Percentiles rank a stretch among this genome's conserved stretches.
Conservation (phyloP, 2,888 invertebrate species). For the Lottia gigantea region DNA sequence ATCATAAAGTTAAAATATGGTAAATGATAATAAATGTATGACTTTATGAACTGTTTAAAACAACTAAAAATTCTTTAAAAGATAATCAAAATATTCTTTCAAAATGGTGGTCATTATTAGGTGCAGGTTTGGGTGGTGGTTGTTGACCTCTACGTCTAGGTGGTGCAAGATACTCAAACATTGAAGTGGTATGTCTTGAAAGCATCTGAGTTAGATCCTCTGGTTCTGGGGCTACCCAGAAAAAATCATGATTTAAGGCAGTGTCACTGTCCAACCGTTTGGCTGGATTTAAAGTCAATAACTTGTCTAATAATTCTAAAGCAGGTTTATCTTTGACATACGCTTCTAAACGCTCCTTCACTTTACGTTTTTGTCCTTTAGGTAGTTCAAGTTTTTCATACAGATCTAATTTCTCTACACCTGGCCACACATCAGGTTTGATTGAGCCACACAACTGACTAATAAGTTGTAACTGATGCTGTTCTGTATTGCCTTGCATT, state of each 20-base stretch:
- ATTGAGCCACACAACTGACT: slow-evolving; percentile 97
- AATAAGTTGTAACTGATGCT: slow-evolving; percentile 93
- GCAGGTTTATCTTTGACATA: slow-evolving; percentile 93
- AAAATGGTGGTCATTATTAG: slow-evolving; percentile 63
- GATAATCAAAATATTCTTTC: slow-evolving; percentile 59
- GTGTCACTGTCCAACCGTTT: slow-evolving; percentile 89
- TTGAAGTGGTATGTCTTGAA: slow-evolving; percentile 88
- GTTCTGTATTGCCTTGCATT: slow-evolving; percentile 89
- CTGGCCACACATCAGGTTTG: slow-evolving; percentile 88
- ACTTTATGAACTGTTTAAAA: too few relatives aligned
- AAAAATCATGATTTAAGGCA: slow-evolving; percentile 96
- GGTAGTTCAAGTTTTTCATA: slow-evolving; percentile 72
- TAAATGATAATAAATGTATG: too few relatives aligned
- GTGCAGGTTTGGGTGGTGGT: slow-evolving; percentile 27
- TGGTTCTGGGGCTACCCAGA: slow-evolving; percentile 98
- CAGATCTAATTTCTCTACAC: slow-evolving; percentile 87
- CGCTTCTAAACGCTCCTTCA: slow-evolving; percentile 75
- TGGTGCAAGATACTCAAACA: slow-evolving; percentile 92
- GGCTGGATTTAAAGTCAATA: slow-evolving; percentile 90
- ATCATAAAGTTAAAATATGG: too few relatives aligned
- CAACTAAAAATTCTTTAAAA: too few relatives aligned
- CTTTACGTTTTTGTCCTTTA: slow-evolving; percentile 62
- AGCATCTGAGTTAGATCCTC: slow-evolving; percentile 79
- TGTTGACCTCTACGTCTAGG: slow-evolving; percentile 73
- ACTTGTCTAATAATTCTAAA: slow-evolving; percentile 90